phyloP scores from a whole-genome alignment of 2,113 vertebrate species.

The Stercorarius parasiticus region DNA sequence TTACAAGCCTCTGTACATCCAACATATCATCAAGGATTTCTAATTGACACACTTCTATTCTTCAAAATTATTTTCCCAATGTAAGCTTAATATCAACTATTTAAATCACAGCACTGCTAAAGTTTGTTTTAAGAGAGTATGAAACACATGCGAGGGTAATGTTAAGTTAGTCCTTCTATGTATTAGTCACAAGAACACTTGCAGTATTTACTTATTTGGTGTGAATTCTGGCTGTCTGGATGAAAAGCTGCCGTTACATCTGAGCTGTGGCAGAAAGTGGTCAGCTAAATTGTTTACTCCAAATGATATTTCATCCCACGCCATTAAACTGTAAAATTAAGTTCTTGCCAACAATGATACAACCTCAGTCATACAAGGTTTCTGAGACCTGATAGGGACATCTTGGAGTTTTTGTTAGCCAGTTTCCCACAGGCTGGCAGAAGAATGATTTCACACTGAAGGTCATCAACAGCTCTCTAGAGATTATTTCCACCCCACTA shows the following conservation, averaged over 20 bases:
- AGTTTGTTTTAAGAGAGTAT: neutral
- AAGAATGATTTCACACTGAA: neutral
- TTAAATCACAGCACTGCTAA: neutral
- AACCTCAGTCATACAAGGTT: neutral
- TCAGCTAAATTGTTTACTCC: neutral
- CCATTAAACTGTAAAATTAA: neutral
- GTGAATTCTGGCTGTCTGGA: neutral
- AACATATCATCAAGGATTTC: neutral
- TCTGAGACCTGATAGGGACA: neutral
- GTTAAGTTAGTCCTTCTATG: neutral
- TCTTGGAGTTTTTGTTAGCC: neutral
- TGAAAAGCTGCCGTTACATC: neutral
- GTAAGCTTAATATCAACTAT: neutral
- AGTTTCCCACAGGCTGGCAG: neutral
- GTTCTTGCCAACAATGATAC: neutral
- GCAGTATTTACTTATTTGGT: neutral
- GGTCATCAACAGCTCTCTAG: neutral
- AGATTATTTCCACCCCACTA: neutral
- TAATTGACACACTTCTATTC: neutral
- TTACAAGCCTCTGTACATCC: constrained; percentile 21
- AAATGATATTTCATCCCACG: neutral
- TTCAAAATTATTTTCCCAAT: neutral
- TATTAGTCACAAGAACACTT: neutral
- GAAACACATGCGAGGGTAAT: neutral
- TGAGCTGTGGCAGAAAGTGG: neutral